phyloP scores from a whole-genome alignment of 2,113 vertebrate species.

The Leucoraja erinaceus region DNA sequence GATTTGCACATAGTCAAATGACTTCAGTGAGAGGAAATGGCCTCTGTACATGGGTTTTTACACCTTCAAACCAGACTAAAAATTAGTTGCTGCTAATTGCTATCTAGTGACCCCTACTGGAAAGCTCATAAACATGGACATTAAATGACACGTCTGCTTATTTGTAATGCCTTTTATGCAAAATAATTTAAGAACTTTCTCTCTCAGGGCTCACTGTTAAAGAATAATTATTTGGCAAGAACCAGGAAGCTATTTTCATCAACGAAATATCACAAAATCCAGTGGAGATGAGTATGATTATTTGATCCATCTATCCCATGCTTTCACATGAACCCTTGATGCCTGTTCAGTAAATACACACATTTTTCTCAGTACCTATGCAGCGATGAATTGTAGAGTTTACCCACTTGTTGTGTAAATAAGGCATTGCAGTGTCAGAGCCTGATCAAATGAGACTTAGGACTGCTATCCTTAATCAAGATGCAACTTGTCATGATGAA shows the following conservation, averaged over 20 bases:
- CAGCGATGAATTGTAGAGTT: not conserved
- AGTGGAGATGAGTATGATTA: not conserved
- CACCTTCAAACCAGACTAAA: not conserved
- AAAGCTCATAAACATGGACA: not conserved
- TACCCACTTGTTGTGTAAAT: not conserved
- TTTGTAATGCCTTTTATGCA: not conserved
- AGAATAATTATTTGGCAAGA: not conserved
- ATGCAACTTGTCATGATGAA: not conserved
- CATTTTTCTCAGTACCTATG: not conserved
- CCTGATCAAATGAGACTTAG: not conserved
- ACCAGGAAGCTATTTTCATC: not conserved
- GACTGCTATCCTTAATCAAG: not conserved
- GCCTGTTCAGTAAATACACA: no score
- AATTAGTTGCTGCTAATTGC: constrained; percentile 11
- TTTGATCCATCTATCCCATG: not conserved
- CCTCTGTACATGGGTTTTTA: not conserved
- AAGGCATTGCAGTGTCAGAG: not conserved
- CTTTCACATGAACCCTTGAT: not conserved
- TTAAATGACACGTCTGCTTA: not conserved
- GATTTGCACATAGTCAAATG: not conserved
- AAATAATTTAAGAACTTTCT: not conserved
- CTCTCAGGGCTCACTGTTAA: not conserved
- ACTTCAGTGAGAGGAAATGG: not conserved
- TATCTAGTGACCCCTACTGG: constrained; percentile 34
- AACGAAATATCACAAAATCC: not conserved